Evolutionary conservation across 2,113 vertebrate species (phyloP).

Genomic region (Elephantulus edwardii): DNA sequence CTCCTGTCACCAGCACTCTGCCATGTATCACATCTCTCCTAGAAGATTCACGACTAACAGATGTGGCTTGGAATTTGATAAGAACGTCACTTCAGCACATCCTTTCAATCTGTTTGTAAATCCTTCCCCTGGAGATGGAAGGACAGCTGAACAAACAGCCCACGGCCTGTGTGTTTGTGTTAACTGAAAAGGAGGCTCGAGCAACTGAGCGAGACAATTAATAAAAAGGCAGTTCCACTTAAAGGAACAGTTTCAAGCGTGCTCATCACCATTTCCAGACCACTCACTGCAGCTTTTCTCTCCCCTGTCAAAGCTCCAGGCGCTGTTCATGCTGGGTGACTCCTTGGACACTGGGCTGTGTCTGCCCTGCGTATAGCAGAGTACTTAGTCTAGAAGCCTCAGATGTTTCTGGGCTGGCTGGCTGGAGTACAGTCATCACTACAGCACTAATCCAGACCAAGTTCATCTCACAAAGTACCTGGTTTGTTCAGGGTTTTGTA

Average conservation of each 20-base stretch:
- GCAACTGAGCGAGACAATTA: not conserved
- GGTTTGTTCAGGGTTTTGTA: not conserved
- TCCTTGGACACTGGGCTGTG: not conserved
- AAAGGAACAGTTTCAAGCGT: not conserved
- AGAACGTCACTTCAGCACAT: slow-evolving; percentile 55
- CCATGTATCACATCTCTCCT: slow-evolving; percentile 34
- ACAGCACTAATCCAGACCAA: not conserved
- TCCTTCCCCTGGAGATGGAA: not conserved
- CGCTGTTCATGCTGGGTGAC: not conserved
- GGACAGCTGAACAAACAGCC: slow-evolving; percentile 38
- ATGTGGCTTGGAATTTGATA: slow-evolving; percentile 58
- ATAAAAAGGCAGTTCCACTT: not conserved
- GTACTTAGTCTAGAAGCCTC: not conserved
- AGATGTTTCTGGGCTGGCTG: not conserved
- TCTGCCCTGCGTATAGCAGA: not conserved
- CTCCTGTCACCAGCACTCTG: not conserved
- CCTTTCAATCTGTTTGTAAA: slow-evolving; percentile 62
- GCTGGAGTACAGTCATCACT: not conserved
- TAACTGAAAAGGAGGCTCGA: not conserved
- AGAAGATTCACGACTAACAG: slow-evolving; percentile 43
- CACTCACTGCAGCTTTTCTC: not conserved
- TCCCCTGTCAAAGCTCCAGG: not conserved
- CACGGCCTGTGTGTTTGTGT: not conserved
- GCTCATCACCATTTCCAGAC: fast-evolving
- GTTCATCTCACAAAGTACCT: not conserved